phyloP scores from a whole-genome alignment of 2,113 vertebrate species.

The Gila orcuttii region DNA sequence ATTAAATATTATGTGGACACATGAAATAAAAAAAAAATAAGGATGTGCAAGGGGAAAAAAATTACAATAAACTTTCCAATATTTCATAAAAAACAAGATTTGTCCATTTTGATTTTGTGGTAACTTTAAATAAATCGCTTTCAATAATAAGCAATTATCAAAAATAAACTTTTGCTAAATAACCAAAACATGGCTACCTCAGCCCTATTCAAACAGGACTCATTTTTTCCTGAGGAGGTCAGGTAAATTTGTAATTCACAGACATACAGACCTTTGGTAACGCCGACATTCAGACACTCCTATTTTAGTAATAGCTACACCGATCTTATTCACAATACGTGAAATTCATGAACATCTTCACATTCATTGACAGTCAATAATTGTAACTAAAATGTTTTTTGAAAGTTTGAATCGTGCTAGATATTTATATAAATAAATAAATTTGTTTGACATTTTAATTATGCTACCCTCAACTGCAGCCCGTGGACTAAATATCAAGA shows the following conservation, averaged over 20 bases:
- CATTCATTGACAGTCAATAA: background rate
- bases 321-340: background rate
- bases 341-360: background rate
- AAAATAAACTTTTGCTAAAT: background rate
- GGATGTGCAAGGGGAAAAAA: too few species aligned
- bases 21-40: too few species aligned
- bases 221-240: background rate
- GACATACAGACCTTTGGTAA: background rate
- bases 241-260: background rate
- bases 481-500: background rate
- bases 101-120: too few species aligned
- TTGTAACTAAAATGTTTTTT: background rate
- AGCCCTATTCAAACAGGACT: background rate
- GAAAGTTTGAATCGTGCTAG: background rate
- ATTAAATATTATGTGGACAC: too few species aligned
- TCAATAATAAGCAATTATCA: background rate
- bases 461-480: background rate
- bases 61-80: too few species aligned
- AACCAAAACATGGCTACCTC: background rate
- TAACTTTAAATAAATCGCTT: background rate
- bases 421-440: too few species aligned
- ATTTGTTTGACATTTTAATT: background rate
- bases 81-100: too few species aligned
- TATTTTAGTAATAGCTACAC: constrained; percentile 5
- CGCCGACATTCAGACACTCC: background rate